A percentile compares a stretch with the other conserved stretches of the same genome.
phyloP scores from a whole-genome alignment of 2,797 vertebrate genomes.

The Gouania willdenowi region DNA sequence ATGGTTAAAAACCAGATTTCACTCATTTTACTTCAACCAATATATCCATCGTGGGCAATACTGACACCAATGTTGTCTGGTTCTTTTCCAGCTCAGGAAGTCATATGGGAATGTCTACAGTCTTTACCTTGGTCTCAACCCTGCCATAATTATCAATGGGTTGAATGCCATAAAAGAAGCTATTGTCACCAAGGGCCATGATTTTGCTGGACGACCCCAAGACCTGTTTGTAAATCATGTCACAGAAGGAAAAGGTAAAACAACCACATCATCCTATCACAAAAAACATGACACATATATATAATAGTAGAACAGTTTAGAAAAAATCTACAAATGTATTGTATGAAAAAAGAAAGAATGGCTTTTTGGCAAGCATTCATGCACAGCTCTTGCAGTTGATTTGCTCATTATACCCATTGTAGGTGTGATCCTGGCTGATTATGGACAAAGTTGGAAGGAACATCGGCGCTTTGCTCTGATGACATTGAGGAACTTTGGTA shows the following conservation, averaged over 20 bases:
- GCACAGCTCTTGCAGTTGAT: no score
- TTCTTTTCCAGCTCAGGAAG: conserved; percentile 51
- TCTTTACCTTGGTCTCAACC: conserved; percentile 54
- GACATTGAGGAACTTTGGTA: conserved; percentile 74
- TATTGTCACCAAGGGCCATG: conserved; percentile 46
- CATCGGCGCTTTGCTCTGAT: conserved; percentile 71
- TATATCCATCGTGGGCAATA: no score
- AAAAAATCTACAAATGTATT: no score
- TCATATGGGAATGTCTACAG: conserved; percentile 69
- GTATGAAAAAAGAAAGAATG: no score
- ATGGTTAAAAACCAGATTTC: no score
- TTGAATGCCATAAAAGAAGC: conserved; percentile 72
- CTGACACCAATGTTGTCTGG: no score
- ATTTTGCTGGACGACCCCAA: conserved; percentile 67
- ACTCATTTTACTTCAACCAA: no score
- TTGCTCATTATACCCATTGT: no score
- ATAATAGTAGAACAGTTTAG: no score
- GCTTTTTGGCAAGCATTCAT: no score
- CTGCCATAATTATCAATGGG: conserved; percentile 66
- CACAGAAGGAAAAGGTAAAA: conserved; percentile 50
- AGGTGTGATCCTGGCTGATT: conserved; percentile 67
- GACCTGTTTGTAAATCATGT: conserved; percentile 43
- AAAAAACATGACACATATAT: no score
- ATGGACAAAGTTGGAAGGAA: conserved; percentile 61
- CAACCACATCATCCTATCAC: no score